These are phyloP conservation scores for Tachina fera DNA, from an alignment of 2,888 invertebrate species.

Conservation along the genomic window DNA sequence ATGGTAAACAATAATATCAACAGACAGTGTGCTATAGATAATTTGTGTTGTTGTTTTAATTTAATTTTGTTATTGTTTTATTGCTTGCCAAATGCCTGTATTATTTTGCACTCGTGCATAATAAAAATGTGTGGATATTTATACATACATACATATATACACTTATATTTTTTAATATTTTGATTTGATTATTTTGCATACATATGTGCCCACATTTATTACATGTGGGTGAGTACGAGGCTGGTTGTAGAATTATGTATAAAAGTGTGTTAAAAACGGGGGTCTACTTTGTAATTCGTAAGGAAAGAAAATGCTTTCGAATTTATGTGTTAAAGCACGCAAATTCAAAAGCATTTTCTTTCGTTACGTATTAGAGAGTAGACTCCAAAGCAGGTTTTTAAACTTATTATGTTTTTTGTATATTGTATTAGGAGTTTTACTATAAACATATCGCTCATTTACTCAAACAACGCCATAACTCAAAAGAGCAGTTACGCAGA, in stretches of 20 bases:
- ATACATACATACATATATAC: background rate
- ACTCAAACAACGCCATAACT: too few relatives aligned
- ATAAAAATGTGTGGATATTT: slow-evolving; percentile 27
- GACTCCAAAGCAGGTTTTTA: too few relatives aligned
- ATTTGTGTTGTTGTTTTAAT: slow-evolving; percentile 33
- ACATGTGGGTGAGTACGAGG: slow-evolving; percentile 11
- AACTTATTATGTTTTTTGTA: too few relatives aligned
- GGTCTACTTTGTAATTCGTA: too few relatives aligned
- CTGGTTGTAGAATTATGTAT: background rate
- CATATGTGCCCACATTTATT: slow-evolving; percentile 33
- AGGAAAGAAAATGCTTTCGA: too few relatives aligned
- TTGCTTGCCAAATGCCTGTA: slow-evolving; percentile 6
- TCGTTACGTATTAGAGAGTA: too few relatives aligned
- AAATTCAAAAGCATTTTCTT: too few relatives aligned
- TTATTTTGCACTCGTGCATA: slow-evolving; percentile 44
- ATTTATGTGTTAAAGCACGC: too few relatives aligned
- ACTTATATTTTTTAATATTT: background rate
- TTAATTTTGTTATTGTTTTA: slow-evolving; percentile 25
- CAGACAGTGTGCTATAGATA: slow-evolving; percentile 1
- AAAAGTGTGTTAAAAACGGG: too few relatives aligned
- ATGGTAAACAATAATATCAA: slow-evolving; percentile 3
- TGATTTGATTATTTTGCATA: slow-evolving; percentile 36
- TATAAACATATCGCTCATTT: too few relatives aligned
- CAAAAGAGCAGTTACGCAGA: too few relatives aligned
- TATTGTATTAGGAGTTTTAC: too few relatives aligned